Evolutionary conservation across 2,888 invertebrate species (phyloP).

Genomic region (Cheilosia variabilis): DNA sequence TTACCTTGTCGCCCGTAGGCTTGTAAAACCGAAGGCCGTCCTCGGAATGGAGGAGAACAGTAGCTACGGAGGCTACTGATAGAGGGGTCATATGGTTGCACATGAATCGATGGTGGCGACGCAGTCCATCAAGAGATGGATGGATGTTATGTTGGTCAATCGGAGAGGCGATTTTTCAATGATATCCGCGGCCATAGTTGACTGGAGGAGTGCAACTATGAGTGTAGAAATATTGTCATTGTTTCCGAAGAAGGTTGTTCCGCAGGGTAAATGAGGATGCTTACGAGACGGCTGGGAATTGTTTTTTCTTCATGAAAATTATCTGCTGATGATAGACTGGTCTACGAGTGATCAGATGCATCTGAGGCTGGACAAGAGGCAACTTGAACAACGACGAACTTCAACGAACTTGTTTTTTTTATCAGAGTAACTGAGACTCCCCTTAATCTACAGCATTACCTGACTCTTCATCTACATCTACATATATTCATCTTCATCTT

Average conservation of each 20-base stretch:
- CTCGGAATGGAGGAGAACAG: conserved; percentile 15
- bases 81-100: conserved; percentile 34
- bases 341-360: too few species aligned
- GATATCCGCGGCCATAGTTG: not conserved
- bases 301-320: too few species aligned
- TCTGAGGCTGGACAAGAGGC: too few species aligned
- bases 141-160: conserved; percentile 4
- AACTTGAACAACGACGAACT: too few species aligned
- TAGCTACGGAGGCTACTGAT: conserved; percentile 6
- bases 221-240: conserved; percentile 25
- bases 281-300: not conserved
- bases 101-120: conserved; percentile 38
- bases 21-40: conserved; percentile 23
- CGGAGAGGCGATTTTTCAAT: conserved; percentile 26
- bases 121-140: conserved; percentile 49
- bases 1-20: conserved; percentile 44
- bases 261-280: not conserved
- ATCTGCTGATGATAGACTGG: too few species aligned
- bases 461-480: too few species aligned
- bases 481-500: too few species aligned
- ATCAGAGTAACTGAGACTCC: too few species aligned
- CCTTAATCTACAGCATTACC: too few species aligned
- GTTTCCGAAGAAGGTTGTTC: not conserved
- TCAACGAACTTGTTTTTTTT: too few species aligned
- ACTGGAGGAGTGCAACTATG: not conserved